Evolutionary conservation across 2,113 vertebrate genomes (phyloP).

Genomic region (Thunnus maccoyii): DNA sequence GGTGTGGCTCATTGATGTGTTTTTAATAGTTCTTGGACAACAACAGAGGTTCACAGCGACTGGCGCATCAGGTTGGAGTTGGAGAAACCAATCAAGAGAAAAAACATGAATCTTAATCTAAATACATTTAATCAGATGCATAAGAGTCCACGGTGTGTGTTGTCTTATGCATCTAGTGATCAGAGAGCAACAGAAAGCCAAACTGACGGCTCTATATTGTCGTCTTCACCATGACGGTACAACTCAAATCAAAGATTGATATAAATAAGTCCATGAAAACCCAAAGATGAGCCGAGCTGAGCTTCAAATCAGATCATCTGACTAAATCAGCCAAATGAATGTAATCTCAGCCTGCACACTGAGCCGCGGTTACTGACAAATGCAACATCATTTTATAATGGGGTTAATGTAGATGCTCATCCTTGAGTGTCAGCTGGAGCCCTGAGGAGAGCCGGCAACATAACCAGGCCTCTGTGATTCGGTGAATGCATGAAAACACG

Average conservation of each 20-base stretch:
- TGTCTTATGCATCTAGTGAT: neutral
- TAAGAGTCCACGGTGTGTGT: neutral
- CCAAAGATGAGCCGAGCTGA: neutral
- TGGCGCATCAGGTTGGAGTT: too few relatives aligned
- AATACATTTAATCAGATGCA: too few relatives aligned
- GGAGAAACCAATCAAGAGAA: too few relatives aligned
- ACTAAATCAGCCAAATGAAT: neutral
- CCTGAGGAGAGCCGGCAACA: slow-evolving; percentile 18
- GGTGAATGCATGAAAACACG: slow-evolving; percentile 9
- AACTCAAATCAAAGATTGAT: slow-evolving; percentile 10
- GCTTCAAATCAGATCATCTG: slow-evolving; percentile 7
- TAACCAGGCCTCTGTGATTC: slow-evolving; percentile 27
- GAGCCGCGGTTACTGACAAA: slow-evolving; percentile 15
- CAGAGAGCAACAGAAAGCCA: neutral
- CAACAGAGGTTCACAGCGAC: too few relatives aligned
- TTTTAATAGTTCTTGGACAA: too few relatives aligned
- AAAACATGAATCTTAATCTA: too few relatives aligned
- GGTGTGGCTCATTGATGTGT: too few relatives aligned
- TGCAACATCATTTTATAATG: neutral
- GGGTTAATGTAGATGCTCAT: slow-evolving; percentile 42
- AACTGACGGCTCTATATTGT: neutral
- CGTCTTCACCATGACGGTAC: neutral
- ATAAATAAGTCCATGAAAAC: slow-evolving; percentile 30
- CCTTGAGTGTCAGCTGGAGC: slow-evolving; percentile 45
- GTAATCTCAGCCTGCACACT: slow-evolving; percentile 13